Percentiles rank a stretch among this genome's conserved stretches.
These are phyloP conservation scores for Hydraecia micacea DNA, from an alignment of 2,888 invertebrate genomes.

Conservation along the genomic window DNA sequence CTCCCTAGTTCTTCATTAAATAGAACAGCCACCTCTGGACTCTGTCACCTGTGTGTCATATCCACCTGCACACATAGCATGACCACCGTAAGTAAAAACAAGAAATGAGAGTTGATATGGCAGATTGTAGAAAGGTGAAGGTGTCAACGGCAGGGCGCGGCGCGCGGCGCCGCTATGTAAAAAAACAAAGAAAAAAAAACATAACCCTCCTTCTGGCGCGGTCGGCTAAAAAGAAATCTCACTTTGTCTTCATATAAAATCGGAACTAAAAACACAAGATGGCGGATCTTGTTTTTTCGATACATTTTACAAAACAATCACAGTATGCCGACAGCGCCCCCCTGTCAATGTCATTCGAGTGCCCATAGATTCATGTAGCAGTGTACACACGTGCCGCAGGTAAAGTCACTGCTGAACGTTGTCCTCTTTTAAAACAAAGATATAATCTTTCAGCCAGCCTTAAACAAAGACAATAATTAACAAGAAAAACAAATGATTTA, in stretches of 20 bases:
- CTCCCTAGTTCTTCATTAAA: not conserved
- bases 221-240: too few relatives aligned
- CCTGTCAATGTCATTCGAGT: not conserved
- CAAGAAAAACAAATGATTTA: conserved; percentile 21
- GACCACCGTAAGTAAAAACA: not conserved
- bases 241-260: too few relatives aligned
- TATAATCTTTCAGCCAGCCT: not conserved
- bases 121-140: not conserved
- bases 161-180: not conserved
- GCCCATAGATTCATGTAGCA: not conserved
- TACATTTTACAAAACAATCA: too few relatives aligned
- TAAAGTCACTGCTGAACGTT: not conserved
- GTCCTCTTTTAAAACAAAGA: not conserved
- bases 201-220: too few relatives aligned
- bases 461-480: conserved; percentile 20
- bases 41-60: not conserved
- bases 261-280: too few relatives aligned
- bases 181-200: not conserved
- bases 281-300: too few relatives aligned
- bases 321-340: not conserved
- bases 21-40: not conserved
- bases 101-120: not conserved
- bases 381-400: not conserved
- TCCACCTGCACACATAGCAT: not conserved
- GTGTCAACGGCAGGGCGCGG: too few relatives aligned